A percentile compares a stretch with the other conserved stretches of the same genome.
Evolutionary conservation across 1,140 invertebrate genomes (phyloP).

Genomic region (Meloidogyne hapla): DNA sequence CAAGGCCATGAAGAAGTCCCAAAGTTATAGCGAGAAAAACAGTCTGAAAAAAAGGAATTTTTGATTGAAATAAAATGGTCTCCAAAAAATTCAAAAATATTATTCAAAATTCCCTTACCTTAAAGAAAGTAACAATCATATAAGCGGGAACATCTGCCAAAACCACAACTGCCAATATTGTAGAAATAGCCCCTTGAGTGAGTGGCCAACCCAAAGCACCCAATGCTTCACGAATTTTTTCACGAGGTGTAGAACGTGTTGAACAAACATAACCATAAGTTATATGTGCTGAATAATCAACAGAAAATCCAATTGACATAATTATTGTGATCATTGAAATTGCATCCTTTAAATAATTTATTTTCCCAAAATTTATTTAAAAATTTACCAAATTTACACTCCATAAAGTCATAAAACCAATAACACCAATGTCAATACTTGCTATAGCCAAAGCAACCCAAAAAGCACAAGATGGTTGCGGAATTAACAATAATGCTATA

Average conservation of each 20-base stretch:
- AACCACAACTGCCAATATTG: conserved; percentile 83
- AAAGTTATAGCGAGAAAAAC: conserved; percentile 87
- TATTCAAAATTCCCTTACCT: conserved; percentile 90
- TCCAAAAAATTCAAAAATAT: conserved; percentile 75
- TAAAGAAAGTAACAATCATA: conserved; percentile 96
- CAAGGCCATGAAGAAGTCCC: conserved; percentile 82
- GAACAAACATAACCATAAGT: conserved; percentile 93
- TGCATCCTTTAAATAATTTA: conserved; percentile 71
- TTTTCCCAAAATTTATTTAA: background rate
- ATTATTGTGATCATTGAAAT: conserved; percentile 98
- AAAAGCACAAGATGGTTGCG: conserved; percentile 84
- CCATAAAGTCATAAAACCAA: conserved; percentile 95
- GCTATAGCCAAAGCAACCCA: conserved; percentile 93
- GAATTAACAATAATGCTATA: conserved; percentile 92
- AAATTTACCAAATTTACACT: conserved; percentile 75
- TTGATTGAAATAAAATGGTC: no score
- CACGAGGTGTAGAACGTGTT: conserved; percentile 71
- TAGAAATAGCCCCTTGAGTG: conserved; percentile 82
- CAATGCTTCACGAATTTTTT: conserved; percentile 79
- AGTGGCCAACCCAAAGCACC: conserved; percentile 82
- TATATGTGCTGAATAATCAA: conserved; percentile 94
- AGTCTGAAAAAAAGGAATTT: conserved; percentile 85
- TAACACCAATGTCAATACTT: conserved; percentile 88
- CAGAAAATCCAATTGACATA: conserved; percentile 96
- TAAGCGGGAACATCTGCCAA: conserved; percentile 86